These are phyloP conservation scores for Bradypus variegatus DNA, from an alignment of 2,797 vertebrate genomes.

Conservation along the genomic window DNA sequence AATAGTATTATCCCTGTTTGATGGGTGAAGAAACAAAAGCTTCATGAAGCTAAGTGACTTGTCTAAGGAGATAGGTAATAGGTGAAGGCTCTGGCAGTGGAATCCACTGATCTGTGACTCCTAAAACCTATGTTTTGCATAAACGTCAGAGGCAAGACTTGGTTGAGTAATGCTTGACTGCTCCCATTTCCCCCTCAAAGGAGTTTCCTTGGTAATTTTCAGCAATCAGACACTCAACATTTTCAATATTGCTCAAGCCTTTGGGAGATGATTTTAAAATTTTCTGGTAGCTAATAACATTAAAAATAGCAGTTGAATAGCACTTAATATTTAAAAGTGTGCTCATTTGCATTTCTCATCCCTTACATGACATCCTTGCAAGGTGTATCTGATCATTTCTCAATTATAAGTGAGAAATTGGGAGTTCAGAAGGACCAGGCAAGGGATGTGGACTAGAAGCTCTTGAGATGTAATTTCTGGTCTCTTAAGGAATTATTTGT, in stretches of 20 bases:
- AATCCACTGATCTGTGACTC: fast-evolving
- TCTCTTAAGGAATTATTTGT: neutral
- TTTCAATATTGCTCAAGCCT: neutral
- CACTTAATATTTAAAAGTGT: neutral
- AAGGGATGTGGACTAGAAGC: neutral
- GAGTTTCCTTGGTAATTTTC: neutral
- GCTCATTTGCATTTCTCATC: neutral
- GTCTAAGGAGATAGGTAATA: neutral
- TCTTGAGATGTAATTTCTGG: neutral
- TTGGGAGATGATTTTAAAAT: neutral
- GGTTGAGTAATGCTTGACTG: fast-evolving
- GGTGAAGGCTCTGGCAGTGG: neutral
- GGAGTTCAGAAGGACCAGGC: neutral
- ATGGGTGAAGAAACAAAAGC: neutral
- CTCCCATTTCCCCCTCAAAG: neutral
- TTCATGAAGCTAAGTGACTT: neutral
- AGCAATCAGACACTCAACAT: neutral
- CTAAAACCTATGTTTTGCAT: fast-evolving
- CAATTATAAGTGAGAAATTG: neutral
- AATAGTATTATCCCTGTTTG: no score
- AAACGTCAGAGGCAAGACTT: no score
- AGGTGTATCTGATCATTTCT: no score
- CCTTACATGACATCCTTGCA: fast-evolving
- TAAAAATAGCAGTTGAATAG: neutral
- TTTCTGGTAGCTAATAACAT: neutral